Evolutionary conservation across 2,113 vertebrate genomes (phyloP).

Genomic region (Daubentonia madagascariensis): DNA sequence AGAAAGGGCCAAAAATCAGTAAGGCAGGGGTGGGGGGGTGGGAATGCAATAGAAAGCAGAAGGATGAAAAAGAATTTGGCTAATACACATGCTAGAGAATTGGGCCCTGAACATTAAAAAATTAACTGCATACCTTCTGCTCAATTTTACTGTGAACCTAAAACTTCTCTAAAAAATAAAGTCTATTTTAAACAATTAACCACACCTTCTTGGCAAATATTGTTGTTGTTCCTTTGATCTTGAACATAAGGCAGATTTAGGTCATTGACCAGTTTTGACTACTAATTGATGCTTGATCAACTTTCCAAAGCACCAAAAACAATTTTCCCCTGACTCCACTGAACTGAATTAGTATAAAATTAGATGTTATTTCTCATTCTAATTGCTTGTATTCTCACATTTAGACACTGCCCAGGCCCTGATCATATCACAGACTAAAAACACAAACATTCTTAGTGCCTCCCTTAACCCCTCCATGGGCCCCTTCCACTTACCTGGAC

Average conservation of each 20-base stretch:
- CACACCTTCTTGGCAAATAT: neutral
- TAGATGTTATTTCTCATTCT: neutral
- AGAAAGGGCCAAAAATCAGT: neutral
- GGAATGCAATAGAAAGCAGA: neutral
- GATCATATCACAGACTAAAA: neutral
- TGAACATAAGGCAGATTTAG: neutral
- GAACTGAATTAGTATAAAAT: neutral
- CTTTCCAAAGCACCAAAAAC: neutral
- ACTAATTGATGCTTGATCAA: neutral
- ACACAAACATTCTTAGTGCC: neutral
- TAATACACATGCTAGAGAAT: neutral
- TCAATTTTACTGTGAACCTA: neutral
- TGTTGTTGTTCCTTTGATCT: neutral
- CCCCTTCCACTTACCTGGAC: slow-evolving; percentile 29
- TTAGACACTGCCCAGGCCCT: neutral
- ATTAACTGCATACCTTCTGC: neutral
- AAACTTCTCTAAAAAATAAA: neutral
- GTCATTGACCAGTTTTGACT: neutral
- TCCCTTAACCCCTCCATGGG: neutral
- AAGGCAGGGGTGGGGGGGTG: neutral
- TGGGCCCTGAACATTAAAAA: neutral
- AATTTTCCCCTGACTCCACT: neutral
- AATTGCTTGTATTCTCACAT: neutral
- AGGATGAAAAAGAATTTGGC: neutral
- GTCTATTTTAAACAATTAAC: neutral